Percentiles rank a stretch among this genome's conserved stretches.
Evolutionary conservation across 2,797 vertebrate genomes (phyloP).

Genomic region (Sebastes goodei): DNA sequence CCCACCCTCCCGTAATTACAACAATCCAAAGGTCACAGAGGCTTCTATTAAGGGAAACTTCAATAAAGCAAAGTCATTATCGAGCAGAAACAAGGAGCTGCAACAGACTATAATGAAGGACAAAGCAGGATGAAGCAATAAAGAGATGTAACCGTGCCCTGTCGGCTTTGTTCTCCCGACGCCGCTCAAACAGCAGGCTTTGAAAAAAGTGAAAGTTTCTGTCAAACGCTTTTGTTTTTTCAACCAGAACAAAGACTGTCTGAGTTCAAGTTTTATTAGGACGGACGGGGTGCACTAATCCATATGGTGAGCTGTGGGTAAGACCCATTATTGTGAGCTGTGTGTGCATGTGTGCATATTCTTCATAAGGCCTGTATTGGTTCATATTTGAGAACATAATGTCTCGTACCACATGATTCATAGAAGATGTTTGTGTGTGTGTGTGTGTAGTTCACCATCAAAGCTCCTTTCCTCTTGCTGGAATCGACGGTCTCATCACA

Average conservation of each 20-base stretch:
- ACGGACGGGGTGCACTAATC: slow-evolving; percentile 30
- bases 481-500: slow-evolving; percentile 48
- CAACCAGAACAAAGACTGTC: slow-evolving; percentile 47
- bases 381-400: slow-evolving; percentile 26
- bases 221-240: slow-evolving; percentile 10
- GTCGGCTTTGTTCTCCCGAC: slow-evolving; percentile 54
- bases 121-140: slow-evolving; percentile 53
- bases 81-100: slow-evolving; percentile 49
- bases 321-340: slow-evolving; percentile 13
- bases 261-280: slow-evolving; percentile 53
- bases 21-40: slow-evolving; percentile 49
- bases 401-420: background rate
- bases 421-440: background rate
- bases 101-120: slow-evolving; percentile 58
- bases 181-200: slow-evolving; percentile 34
- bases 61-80: slow-evolving; percentile 63
- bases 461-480: slow-evolving; percentile 23
- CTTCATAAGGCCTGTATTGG: background rate
- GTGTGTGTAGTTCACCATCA: slow-evolving; percentile 27
- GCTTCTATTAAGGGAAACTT: slow-evolving; percentile 53
- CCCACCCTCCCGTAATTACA: slow-evolving; percentile 36
- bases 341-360: background rate
- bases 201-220: slow-evolving; percentile 53
- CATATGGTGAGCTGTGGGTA: slow-evolving; percentile 20
- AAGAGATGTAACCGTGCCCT: slow-evolving; percentile 23